Evolutionary conservation across 2,888 invertebrate genomes (phyloP).

Genomic region (Lacanobia oleracea): DNA sequence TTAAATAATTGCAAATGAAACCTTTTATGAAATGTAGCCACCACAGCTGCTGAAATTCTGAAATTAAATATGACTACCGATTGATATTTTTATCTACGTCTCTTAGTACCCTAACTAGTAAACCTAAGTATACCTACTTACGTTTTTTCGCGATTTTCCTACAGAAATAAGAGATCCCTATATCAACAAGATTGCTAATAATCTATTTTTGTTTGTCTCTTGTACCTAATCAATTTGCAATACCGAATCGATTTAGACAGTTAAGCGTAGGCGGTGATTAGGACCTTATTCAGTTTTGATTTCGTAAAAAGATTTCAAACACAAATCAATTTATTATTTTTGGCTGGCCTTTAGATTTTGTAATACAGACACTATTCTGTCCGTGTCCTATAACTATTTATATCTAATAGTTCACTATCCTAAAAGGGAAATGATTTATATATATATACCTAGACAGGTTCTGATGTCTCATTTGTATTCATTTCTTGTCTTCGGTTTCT

Average conservation of each 20-base stretch:
- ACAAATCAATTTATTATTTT: constrained; percentile 17
- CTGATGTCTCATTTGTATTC: constrained; percentile 39
- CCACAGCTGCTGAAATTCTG: not conserved
- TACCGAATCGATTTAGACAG: constrained; percentile 15
- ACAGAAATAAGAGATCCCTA: no score
- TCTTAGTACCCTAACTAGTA: no score
- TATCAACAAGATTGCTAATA: not conserved
- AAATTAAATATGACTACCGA: not conserved
- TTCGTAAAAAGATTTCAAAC: constrained; percentile 6
- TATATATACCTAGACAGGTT: not conserved
- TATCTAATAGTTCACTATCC: constrained; percentile 16
- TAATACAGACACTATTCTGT: constrained; percentile 5
- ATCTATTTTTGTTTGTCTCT: not conserved
- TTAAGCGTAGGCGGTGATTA: constrained; percentile 35
- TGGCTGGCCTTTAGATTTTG: constrained; percentile 8
- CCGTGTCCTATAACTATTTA: constrained; percentile 7
- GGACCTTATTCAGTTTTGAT: constrained; percentile 26
- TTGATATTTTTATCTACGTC: no score
- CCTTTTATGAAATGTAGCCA: no score
- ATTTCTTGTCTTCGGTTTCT: constrained; percentile 8
- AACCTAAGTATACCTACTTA: no score
- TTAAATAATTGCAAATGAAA: constrained; percentile 4
- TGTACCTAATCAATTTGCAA: constrained; percentile 3
- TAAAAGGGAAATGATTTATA: constrained; percentile 49
- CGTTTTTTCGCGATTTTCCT: no score